Percentiles rank a stretch among this genome's conserved stretches.
Evolutionary conservation across 2,797 vertebrate genomes (phyloP).

Genomic region (Sparidentex hasta): DNA sequence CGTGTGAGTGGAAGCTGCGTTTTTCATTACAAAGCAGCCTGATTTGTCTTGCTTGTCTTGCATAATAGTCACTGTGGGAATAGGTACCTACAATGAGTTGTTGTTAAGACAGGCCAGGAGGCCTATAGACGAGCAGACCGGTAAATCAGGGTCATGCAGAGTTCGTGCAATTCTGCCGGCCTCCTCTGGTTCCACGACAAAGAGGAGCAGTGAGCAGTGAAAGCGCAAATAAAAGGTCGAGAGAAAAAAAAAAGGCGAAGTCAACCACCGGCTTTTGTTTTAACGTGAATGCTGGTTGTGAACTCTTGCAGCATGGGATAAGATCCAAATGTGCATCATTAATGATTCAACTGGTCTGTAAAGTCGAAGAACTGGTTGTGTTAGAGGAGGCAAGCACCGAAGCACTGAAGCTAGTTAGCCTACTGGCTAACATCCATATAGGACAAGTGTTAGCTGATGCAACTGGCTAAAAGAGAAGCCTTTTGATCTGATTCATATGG

Average conservation of each 20-base stretch:
- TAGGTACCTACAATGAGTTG: constrained; percentile 58
- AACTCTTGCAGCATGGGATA: background rate
- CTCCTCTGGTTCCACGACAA: constrained; percentile 45
- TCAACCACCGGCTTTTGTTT: constrained; percentile 32
- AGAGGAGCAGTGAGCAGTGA: constrained; percentile 41
- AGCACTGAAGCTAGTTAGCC: background rate
- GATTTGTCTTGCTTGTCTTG: constrained; percentile 38
- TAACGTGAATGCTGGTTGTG: constrained; percentile 1
- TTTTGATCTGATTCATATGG: background rate
- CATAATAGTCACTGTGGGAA: constrained; percentile 59
- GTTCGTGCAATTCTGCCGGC: constrained; percentile 43
- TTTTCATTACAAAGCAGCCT: constrained; percentile 46
- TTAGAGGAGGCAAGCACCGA: background rate
- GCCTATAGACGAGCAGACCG: constrained; percentile 30
- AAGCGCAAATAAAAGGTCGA: constrained; percentile 29
- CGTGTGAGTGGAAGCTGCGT: background rate
- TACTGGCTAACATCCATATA: background rate
- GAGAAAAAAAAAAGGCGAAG: background rate
- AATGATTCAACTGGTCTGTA: background rate
- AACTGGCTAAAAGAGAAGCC: background rate
- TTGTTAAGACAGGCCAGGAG: constrained; percentile 50
- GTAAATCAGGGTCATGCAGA: constrained; percentile 52
- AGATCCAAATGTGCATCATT: background rate
- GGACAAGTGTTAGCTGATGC: background rate
- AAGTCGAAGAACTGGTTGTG: no score